Base-by-base conservation (phyloP, 2,888 invertebrate species). In the Malacosoma neustria region DNA sequence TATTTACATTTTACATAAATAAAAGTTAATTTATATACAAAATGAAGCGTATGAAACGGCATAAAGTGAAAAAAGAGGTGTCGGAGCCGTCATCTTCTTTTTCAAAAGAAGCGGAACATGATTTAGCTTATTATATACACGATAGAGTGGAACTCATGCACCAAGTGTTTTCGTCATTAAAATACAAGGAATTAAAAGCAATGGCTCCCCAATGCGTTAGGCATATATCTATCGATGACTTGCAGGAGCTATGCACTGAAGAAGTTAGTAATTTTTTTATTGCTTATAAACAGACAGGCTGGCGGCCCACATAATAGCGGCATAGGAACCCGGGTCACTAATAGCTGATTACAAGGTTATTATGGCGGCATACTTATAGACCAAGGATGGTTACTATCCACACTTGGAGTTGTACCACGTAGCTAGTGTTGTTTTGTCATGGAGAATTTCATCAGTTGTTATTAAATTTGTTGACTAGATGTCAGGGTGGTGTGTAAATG, bases 71-170 rank as follows among this genome's bases (percentile, higher is more conserved):
- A 73, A 69, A 33, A 38, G 87, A 57, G 59, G 72, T 48, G 40
- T 48, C 60, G 7, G 72, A 69, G 39, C 38, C 61, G 4, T 68
- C 71, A 0, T 52, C 66, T 2, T 63, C 71, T 0, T 35, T 52
- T 7, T 38, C 38, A 1, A 42, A 42, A 3, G 52, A 51, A 1
- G 48, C 49, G 1, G 79, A 85, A 14, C 80, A 87, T 32, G 87
- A 89, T 46, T 70, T 90, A 40, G 79, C 87, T 0, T 81, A 87
- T 50, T 89, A 87, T 44, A 80, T 89, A 1, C 88, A 88, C 42
- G 90, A 90, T 46, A 63, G 89, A 11, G 81, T 90, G 0, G 90
- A 89, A 45, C 49, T 90, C 11, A 87, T 89, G 58, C 88, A 88
- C 14, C 89, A 90, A 64, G 81, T 89, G 1, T 90, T 90, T 65